A percentile compares a stretch with the other conserved stretches of the same genome.
These are phyloP conservation scores for Decapterus maruadsi DNA, from an alignment of 2,797 vertebrate genomes.

Conservation along the genomic window DNA sequence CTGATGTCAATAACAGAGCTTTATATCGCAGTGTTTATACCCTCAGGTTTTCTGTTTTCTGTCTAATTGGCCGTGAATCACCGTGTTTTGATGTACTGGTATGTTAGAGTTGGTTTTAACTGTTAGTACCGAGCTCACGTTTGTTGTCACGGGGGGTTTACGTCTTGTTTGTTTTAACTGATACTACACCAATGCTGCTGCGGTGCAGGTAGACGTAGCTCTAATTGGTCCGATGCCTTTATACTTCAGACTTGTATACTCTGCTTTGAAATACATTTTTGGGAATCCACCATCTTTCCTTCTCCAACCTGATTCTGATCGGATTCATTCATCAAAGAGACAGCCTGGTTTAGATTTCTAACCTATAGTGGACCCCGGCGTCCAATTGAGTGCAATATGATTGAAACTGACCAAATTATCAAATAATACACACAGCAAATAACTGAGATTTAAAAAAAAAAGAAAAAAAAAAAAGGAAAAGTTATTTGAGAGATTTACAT, in stretches of 20 bases:
- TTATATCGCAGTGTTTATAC: background rate
- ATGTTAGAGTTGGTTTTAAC: background rate
- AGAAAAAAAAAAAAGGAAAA: too few species aligned
- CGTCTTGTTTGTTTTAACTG: background rate
- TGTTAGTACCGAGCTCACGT: background rate
- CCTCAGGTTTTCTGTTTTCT: background rate
- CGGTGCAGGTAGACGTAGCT: conserved; percentile 30
- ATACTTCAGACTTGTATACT: background rate
- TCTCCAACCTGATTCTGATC: background rate
- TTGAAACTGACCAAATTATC: background rate
- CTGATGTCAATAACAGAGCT: background rate
- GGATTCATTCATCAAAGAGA: background rate
- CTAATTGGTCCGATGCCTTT: conserved; percentile 15
- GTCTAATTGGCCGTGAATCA: background rate
- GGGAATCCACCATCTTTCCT: background rate
- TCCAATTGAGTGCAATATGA: background rate
- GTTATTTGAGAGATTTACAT: background rate
- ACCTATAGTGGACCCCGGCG: background rate
- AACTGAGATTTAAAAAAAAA: too few species aligned
- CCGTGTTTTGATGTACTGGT: background rate
- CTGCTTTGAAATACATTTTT: background rate
- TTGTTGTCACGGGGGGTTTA: background rate
- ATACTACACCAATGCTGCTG: background rate
- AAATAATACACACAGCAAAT: background rate
- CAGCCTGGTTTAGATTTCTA: background rate